These are phyloP conservation scores for Lepus americanus DNA, from an alignment of 2,113 vertebrate genomes.

Conservation along the genomic window DNA sequence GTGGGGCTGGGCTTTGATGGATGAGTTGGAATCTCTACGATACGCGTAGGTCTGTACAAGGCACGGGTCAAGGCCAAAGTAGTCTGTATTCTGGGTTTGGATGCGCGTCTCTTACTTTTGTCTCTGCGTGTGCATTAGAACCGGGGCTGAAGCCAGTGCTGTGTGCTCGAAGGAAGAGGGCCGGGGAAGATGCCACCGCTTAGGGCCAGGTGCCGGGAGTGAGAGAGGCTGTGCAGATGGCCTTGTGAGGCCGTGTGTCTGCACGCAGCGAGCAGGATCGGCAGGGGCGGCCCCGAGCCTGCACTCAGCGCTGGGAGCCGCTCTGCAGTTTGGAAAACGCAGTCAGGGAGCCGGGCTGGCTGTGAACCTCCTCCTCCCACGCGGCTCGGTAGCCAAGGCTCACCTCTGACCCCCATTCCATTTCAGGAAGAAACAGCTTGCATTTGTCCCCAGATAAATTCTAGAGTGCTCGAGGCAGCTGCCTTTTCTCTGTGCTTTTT, in stretches of 20 bases:
- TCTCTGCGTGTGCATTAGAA: background rate
- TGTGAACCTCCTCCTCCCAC: slow-evolving; percentile 34
- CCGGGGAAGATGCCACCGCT: background rate
- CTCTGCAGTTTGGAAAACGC: slow-evolving; percentile 27
- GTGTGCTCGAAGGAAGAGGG: background rate
- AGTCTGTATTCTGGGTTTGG: background rate
- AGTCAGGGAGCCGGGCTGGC: background rate
- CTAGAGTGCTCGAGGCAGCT: slow-evolving; percentile 21
- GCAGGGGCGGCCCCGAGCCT: background rate
- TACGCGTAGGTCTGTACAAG: background rate
- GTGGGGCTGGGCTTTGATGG: slow-evolving; percentile 13
- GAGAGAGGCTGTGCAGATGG: background rate
- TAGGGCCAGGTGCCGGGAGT: background rate
- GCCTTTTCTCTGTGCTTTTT: background rate
- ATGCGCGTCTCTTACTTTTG: background rate
- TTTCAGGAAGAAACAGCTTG: slow-evolving; percentile 64
- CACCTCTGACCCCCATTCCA: slow-evolving; percentile 64
- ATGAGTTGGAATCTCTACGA: background rate
- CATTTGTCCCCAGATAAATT: slow-evolving; percentile 69
- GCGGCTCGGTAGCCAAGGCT: slow-evolving; percentile 13
- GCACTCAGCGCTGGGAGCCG: background rate
- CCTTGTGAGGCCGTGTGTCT: background rate
- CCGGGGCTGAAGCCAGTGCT: background rate
- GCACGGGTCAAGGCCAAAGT: background rate
- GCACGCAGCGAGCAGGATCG: background rate